These are phyloP conservation scores for Drosophila meridiana DNA, from an alignment of 2,888 invertebrate genomes.

Conservation along the genomic window DNA sequence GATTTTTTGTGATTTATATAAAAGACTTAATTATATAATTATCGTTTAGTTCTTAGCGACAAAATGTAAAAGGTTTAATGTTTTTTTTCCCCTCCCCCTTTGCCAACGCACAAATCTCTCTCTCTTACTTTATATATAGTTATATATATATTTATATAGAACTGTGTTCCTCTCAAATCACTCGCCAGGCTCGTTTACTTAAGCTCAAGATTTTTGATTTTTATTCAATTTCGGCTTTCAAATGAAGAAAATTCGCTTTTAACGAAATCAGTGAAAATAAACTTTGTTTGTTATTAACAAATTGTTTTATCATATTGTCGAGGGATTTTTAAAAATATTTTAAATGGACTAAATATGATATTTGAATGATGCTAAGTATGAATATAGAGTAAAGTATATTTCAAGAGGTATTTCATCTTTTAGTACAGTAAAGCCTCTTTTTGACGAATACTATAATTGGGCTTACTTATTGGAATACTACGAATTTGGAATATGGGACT, in stretches of 20 bases:
- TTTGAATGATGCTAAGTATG: background rate
- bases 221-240: conserved; percentile 10
- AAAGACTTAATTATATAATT: conserved; percentile 79
- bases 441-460: background rate
- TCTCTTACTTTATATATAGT: conserved; percentile 22
- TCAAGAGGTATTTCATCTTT: background rate
- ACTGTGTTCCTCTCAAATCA: conserved; percentile 38
- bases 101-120: conserved; percentile 48
- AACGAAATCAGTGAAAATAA: conserved; percentile 50
- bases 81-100: conserved; percentile 4
- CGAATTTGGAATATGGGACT: no score
- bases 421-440: background rate
- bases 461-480: no score
- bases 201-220: conserved; percentile 32
- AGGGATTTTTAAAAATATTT: background rate
- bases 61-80: conserved; percentile 18
- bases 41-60: conserved; percentile 63
- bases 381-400: background rate
- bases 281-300: conserved; percentile 71
- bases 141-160: conserved; percentile 10
- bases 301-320: conserved; percentile 10
- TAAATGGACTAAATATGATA: background rate
- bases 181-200: conserved; percentile 48
- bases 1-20: conserved; percentile 76
- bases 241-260: conserved; percentile 30